Evolutionary conservation across 2,113 vertebrate genomes (phyloP), one percentile per base, ranked within the genome.

Genomic region (Grus americana): DNA sequence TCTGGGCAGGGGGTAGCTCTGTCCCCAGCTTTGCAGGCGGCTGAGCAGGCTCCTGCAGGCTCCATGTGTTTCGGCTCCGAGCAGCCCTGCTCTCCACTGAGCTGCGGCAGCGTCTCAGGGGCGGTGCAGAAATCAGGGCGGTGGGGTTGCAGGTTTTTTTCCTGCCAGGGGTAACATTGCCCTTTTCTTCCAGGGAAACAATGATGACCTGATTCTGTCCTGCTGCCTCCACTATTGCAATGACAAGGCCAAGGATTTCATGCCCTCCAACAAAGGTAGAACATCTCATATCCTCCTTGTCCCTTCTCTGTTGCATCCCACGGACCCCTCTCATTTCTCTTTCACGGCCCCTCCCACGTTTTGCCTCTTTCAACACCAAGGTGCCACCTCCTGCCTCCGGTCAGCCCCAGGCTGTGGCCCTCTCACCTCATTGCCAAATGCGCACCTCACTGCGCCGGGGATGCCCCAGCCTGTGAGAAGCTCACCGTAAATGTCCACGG

Each of bases 211-310:
- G 93, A 98, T 99, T 83, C 98, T 99, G 57, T 99, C 98, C 55
- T 99, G 98, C 93, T 99, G 98, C 93, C 98, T 99, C 38, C 98
- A 99, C 97, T 99, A 99, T 97, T 99, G 99, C 98, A 99, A 99
- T 97, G 99, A 99, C 98, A 99, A 99, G 92, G 99, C 99, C 42
- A 99, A 99, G 97, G 99, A 99, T 92, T 99, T 99, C 97, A 99
- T 99, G 99, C 98, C 99, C 58, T 96, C 98, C 85, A 99, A 98
- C 95, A 99, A 98, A 99, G 99, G 99, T 99, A 98, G 32, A 40
- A 22, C 29, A n/a, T 44, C n/a, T 90, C 57, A 44, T 40, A 1
- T 50, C 63, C 62, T 40, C 70, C 17, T 66, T 79, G 18, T 84
- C 76, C 66, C 58, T 78, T 42, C 80, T 36, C 57, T 82, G 29